Evolutionary conservation across 2,888 invertebrate genomes (phyloP).

Genomic region (Orchesella flavescens): DNA sequence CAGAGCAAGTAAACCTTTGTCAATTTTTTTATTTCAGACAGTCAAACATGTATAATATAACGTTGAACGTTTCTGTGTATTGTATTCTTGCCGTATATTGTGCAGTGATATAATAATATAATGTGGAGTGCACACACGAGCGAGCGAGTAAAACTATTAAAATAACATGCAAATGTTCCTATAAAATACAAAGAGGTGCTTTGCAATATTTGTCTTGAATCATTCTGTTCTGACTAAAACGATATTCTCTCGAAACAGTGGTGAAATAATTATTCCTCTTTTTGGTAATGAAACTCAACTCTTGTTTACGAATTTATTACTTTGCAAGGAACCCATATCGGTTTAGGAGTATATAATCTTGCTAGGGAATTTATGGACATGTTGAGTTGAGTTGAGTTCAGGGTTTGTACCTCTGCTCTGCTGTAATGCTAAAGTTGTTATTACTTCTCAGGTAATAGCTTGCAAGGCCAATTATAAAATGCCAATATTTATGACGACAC

Average conservation of each 20-base stretch:
- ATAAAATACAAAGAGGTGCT: not conserved
- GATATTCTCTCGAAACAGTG: not conserved
- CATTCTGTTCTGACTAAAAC: not conserved
- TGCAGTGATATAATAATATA: no score
- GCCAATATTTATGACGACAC: constrained; percentile 22
- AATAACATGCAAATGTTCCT: not conserved
- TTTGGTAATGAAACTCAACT: constrained; percentile 26
- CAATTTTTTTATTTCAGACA: constrained; percentile 12
- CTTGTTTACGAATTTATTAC: constrained; percentile 31
- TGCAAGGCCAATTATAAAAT: constrained; percentile 2
- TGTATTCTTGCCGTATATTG: not conserved
- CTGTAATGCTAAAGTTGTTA: no score
- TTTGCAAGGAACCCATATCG: constrained; percentile 26
- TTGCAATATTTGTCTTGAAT: not conserved
- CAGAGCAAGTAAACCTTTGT: constrained; percentile 14
- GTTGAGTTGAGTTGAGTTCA: no score
- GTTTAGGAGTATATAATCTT: not conserved
- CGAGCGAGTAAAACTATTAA: no score
- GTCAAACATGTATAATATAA: not conserved
- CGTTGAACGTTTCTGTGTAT: no score
- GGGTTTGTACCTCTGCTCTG: not conserved
- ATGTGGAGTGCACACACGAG: not conserved
- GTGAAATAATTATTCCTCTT: constrained; percentile 17
- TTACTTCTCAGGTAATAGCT: not conserved
- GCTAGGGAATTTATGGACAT: constrained; percentile 1